Evolutionary conservation across 53 echinoderm and acorn worm species (phyloP).

Genomic region (Paracentrotus lividus): DNA sequence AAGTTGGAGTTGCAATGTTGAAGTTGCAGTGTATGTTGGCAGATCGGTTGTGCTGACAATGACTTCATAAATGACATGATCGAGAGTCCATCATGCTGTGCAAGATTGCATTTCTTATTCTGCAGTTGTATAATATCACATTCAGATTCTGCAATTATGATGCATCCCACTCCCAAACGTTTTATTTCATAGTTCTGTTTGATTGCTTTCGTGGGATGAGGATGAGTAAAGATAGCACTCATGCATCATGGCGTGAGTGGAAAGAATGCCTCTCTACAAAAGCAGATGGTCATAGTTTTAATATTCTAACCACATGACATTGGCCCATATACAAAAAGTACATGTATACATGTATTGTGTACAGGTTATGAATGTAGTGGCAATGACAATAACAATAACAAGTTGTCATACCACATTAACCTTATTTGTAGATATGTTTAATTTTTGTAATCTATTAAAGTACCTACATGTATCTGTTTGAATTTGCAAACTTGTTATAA

Average conservation of each 20-base stretch:
- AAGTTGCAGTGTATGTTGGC: background rate
- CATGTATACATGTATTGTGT: background rate
- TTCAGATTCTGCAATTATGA: background rate
- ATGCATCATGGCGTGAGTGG: background rate
- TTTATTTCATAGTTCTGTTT: background rate
- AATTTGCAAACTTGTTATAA: too few relatives aligned
- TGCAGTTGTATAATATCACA: background rate
- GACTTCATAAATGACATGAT: background rate
- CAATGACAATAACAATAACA: background rate
- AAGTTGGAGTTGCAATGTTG: background rate
- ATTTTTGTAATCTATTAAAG: too few relatives aligned
- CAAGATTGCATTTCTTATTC: background rate
- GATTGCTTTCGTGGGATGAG: background rate
- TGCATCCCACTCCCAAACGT: background rate
- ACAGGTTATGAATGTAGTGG: background rate
- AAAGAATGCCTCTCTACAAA: background rate
- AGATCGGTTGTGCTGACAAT: background rate
- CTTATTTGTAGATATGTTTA: too few relatives aligned
- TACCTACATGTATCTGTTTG: too few relatives aligned
- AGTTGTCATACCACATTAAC: too few relatives aligned
- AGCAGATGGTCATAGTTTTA: constrained; percentile 27
- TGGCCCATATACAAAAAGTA: background rate
- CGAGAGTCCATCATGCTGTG: background rate
- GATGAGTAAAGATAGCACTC: background rate
- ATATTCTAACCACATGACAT: constrained; percentile 16